Conservation (phyloP, 2,113 vertebrate species). For the Lophius piscatorius region DNA sequence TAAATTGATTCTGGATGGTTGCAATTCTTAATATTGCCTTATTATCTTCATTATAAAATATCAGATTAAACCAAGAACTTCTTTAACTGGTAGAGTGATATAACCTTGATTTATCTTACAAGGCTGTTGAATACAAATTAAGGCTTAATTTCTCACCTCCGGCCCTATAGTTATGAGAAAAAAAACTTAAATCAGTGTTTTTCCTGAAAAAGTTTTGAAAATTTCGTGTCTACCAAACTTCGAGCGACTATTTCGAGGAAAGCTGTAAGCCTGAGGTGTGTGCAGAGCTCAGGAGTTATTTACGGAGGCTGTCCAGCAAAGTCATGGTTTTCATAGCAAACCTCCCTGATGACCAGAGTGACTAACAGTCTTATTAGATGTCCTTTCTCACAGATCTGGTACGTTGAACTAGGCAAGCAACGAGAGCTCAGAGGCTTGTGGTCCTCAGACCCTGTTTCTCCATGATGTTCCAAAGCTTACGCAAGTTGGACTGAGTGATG, state of each 20-base stretch:
- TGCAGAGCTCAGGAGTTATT: constrained; percentile 55
- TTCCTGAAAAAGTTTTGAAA: constrained; percentile 33
- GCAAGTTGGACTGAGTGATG: constrained; percentile 98
- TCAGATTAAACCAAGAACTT: constrained; percentile 10
- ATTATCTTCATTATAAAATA: constrained; percentile 9
- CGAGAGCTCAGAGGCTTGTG: constrained; percentile 83
- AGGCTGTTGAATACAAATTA: too few relatives aligned
- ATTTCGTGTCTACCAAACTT: constrained; percentile 27
- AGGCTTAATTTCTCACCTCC: too few relatives aligned
- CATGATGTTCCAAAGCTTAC: constrained; percentile 99
- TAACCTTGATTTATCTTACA: too few relatives aligned
- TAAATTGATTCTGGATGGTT: background rate
- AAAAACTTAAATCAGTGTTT: constrained; percentile 8
- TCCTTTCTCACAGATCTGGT: constrained; percentile 29
- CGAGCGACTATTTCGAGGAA: constrained; percentile 36
- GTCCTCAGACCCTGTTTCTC: constrained; percentile 97
- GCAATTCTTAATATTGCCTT: constrained; percentile 25
- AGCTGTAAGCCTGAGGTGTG: constrained; percentile 53
- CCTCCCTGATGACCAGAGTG: constrained; percentile 32
- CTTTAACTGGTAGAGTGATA: constrained; percentile 2
- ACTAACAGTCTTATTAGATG: constrained; percentile 5
- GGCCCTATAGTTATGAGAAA: constrained; percentile 52
- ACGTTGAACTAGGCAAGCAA: constrained; percentile 23
- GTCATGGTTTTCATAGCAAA: constrained; percentile 46
- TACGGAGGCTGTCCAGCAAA: constrained; percentile 21